phyloP scores from a whole-genome alignment of 2,113 vertebrate species.

The Mormyrus iriodes region DNA sequence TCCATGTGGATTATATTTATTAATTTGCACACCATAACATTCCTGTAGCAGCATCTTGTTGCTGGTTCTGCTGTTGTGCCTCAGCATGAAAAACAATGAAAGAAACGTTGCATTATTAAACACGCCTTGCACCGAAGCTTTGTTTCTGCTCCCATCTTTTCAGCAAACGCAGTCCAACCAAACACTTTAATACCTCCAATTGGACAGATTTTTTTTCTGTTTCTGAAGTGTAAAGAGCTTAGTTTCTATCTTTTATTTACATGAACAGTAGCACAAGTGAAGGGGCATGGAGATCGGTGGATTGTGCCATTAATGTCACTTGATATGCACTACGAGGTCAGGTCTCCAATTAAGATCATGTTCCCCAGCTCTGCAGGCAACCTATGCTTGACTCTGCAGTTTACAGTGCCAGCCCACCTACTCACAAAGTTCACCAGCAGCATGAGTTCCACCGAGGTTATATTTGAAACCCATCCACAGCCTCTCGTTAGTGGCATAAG shows the following conservation, averaged over 20 bases:
- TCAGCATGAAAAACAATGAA: background rate
- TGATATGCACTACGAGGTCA: background rate
- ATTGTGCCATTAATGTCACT: background rate
- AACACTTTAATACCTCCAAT: background rate
- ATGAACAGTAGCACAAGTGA: background rate
- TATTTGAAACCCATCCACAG: background rate
- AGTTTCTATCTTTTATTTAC: constrained; percentile 16
- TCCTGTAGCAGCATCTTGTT: background rate
- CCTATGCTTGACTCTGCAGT: background rate
- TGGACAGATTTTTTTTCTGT: background rate
- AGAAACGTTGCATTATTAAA: background rate
- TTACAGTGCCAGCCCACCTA: background rate
- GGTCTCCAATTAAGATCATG: background rate
- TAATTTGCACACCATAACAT: background rate
- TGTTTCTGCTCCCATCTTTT: background rate
- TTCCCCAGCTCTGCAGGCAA: background rate
- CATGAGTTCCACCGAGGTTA: too few relatives aligned
- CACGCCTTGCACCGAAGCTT: background rate
- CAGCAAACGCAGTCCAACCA: background rate
- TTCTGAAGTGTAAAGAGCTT: constrained; percentile 2
- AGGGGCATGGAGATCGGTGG: background rate
- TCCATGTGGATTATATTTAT: background rate
- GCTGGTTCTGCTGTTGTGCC: background rate
- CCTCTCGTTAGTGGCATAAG: background rate
- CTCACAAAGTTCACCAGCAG: background rate